Evolutionary conservation across 2,113 vertebrate species (phyloP), one percentile per base, ranked within the genome.

Genomic region (Equus przewalskii): DNA sequence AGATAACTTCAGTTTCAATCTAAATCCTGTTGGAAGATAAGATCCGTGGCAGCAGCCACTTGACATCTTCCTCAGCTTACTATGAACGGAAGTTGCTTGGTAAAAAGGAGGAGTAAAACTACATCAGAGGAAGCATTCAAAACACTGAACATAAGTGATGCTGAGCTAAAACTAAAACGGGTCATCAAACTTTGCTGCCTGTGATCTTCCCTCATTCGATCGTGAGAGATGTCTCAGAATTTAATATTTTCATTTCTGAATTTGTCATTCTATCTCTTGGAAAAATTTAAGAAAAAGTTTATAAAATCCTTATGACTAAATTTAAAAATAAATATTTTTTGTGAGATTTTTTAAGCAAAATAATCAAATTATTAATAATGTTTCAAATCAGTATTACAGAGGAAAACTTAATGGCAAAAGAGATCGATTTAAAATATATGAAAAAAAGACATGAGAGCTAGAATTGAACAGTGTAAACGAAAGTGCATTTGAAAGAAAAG

Each of bases 111-210:
- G 26, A 88, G 70, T 81, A 33, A 65, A 49, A 70, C 16, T 69
- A 11, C 26, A 24, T n/a, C 33, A 81, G 44, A 90, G 24, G 26
- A 89, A 92, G 46, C 18, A 73, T 83, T 94, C 86, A 94, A 92
- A 87, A 78, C 62, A 19, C 19, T 78, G 28, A 89, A 89, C 30
- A 58, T 79, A 64, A 89, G 30, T 79, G 54, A 94, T 80, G 7
- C 7, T 41, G 5, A 82, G 21, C 13, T 58, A 46, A 75, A 62
- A 62, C 3, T 58, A 33, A 44, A 88, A 22, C 64, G 60, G 19
- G 22, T 91, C 41, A 85, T 67, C 95, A 80, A 36, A 87, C 62
- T 90, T 46, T n/a, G 10, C 11, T 22, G 44, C 8, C 26, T 9
- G 6, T 36, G 33, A 72, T 49, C 22, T 54, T 67, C 7, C 19